These are phyloP conservation scores for Ctenosaura bakeri DNA, from an alignment of 2,797 vertebrate species.

Conservation along the genomic window DNA sequence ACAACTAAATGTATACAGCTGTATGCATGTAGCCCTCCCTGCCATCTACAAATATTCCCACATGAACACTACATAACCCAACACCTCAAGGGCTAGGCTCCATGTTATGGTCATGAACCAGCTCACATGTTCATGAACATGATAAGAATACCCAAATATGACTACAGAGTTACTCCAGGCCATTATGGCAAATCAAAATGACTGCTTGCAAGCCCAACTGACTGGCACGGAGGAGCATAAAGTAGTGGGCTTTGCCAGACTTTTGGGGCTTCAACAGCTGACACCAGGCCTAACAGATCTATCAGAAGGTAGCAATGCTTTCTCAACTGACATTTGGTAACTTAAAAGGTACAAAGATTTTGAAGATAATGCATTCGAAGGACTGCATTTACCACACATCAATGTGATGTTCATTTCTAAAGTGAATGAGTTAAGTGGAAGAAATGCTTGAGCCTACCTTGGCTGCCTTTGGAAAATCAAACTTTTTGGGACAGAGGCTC, in stretches of 20 bases:
- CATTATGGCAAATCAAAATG: conserved; percentile 3
- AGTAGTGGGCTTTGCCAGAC: not conserved
- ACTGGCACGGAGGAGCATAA: not conserved
- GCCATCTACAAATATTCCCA: not conserved
- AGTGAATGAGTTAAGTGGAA: not conserved
- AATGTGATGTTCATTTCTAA: conserved; percentile 1
- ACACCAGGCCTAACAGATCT: not conserved
- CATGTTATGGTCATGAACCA: not conserved
- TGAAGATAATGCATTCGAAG: not conserved
- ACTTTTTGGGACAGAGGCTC: conserved; percentile 41
- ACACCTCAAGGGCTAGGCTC: not conserved
- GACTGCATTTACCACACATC: not conserved
- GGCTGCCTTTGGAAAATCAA: conserved; percentile 44
- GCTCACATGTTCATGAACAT: not conserved
- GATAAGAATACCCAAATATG: not conserved
- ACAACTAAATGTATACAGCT: not conserved
- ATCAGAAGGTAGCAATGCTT: not conserved
- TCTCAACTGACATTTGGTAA: not conserved
- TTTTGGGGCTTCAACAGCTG: not conserved
- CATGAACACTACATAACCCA: not conserved
- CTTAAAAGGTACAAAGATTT: not conserved
- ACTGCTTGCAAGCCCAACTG: not conserved
- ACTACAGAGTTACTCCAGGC: not conserved
- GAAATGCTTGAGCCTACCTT: conserved; percentile 22
- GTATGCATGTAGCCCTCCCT: not conserved